Evolutionary conservation across 2,113 vertebrate genomes (phyloP).

Genomic region (Sphaerodactylus townsendi): DNA sequence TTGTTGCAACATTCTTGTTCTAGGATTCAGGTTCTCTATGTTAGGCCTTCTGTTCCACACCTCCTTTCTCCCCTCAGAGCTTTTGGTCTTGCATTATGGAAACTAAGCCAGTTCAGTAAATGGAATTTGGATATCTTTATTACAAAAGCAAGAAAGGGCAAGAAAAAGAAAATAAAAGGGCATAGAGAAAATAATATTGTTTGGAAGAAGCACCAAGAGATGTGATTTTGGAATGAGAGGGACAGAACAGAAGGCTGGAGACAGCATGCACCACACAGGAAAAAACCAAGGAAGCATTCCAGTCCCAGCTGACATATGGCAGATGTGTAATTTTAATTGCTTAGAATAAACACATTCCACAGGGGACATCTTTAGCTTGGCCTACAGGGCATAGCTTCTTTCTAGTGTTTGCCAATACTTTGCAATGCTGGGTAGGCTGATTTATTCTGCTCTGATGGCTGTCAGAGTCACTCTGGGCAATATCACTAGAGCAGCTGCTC

Average conservation of each 20-base stretch:
- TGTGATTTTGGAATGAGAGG: neutral
- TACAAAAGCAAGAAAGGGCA: neutral
- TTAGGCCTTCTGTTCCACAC: neutral
- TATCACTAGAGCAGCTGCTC: neutral
- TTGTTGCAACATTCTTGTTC: neutral
- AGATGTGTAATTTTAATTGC: slow-evolving; percentile 48
- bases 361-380: slow-evolving; percentile 35
- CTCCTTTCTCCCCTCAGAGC: slow-evolving; percentile 7
- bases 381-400: slow-evolving; percentile 28
- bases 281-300: neutral
- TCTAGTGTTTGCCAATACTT: neutral
- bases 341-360: slow-evolving; percentile 26
- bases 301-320: slow-evolving; percentile 21
- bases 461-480: slow-evolving; percentile 9
- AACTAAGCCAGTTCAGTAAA: neutral
- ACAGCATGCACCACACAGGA: neutral
- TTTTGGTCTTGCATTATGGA: neutral
- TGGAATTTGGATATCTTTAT: neutral
- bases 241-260: neutral
- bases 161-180: neutral
- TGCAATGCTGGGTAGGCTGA: accelerated
- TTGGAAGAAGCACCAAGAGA: neutral
- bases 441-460: slow-evolving; percentile 21
- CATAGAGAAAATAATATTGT: neutral
- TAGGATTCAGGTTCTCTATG: neutral